Percentiles rank a stretch among this genome's conserved stretches.
These are phyloP conservation scores for Camponotus floridanus DNA, from an alignment of 1,140 invertebrate genomes.

Conservation along the genomic window DNA sequence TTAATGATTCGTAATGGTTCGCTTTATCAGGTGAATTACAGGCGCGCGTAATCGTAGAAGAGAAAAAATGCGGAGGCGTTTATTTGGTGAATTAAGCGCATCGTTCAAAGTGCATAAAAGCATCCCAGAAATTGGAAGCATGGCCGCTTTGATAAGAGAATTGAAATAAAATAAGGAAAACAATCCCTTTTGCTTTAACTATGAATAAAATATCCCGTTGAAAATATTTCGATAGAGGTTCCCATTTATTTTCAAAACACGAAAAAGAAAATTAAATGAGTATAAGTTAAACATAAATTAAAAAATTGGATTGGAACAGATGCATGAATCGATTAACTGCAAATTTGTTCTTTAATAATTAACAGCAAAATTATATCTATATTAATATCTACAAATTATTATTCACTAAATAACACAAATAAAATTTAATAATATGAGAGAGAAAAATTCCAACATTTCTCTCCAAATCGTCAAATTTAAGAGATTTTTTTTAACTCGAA, in stretches of 20 bases:
- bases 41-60: neutral
- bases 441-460: neutral
- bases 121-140: slow-evolving; percentile 44
- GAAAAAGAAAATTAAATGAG: neutral
- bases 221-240: slow-evolving; percentile 3
- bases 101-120: slow-evolving; percentile 59
- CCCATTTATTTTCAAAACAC: neutral
- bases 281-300: neutral
- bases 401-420: too few species aligned
- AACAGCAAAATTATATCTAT: neutral
- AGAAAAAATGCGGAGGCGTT: slow-evolving; percentile 62
- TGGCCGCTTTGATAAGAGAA: slow-evolving; percentile 57
- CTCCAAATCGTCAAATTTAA: neutral
- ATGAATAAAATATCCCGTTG: slow-evolving; percentile 31
- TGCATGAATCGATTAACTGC: neutral
- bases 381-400: neutral
- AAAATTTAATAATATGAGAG: neutral
- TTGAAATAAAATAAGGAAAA: slow-evolving; percentile 58
- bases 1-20: slow-evolving; percentile 23
- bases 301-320: neutral
- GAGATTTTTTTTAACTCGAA: neutral
- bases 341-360: neutral
- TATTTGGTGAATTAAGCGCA: slow-evolving; percentile 69
- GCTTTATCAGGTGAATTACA: slow-evolving; percentile 61
- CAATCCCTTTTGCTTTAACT: slow-evolving; percentile 28